Evolutionary conservation across 1,140 invertebrate genomes (phyloP).

Genomic region (Camponotus vicinus): DNA sequence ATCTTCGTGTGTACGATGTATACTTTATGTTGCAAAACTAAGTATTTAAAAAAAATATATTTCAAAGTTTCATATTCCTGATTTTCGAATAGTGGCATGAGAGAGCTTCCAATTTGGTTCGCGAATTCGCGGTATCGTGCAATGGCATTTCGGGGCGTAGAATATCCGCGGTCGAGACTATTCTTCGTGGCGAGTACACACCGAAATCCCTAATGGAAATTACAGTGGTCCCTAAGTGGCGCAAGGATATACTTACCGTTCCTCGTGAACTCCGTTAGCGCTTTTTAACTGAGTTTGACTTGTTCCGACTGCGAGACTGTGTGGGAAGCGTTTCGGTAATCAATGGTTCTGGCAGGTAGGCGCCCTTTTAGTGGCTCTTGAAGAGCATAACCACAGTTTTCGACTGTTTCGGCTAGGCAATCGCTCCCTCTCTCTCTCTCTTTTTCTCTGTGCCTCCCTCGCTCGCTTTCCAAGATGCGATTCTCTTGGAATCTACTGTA

Average conservation of each 20-base stretch:
- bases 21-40: not conserved
- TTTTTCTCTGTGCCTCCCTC: slow-evolving; percentile 57
- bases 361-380: slow-evolving; percentile 81
- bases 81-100: slow-evolving; percentile 18
- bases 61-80: not conserved
- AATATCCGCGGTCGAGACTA: slow-evolving; percentile 43
- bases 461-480: slow-evolving; percentile 62
- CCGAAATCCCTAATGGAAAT: slow-evolving; percentile 82
- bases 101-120: slow-evolving; percentile 25
- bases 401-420: slow-evolving; percentile 73
- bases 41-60: not conserved
- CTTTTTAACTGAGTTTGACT: slow-evolving; percentile 83
- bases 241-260: slow-evolving; percentile 81
- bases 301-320: slow-evolving; percentile 80
- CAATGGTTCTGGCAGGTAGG: slow-evolving; percentile 85
- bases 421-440: slow-evolving; percentile 44
- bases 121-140: slow-evolving; percentile 64
- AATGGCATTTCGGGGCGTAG: slow-evolving; percentile 61
- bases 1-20: not conserved
- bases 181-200: slow-evolving; percentile 70
- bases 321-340: slow-evolving; percentile 86
- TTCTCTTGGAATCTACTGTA: slow-evolving; percentile 61
- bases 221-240: slow-evolving; percentile 82
- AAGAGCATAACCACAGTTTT: slow-evolving; percentile 79
- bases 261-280: slow-evolving; percentile 80